Evolutionary conservation across 2,888 invertebrate genomes (phyloP).

Genomic region (Metalampra italica): DNA sequence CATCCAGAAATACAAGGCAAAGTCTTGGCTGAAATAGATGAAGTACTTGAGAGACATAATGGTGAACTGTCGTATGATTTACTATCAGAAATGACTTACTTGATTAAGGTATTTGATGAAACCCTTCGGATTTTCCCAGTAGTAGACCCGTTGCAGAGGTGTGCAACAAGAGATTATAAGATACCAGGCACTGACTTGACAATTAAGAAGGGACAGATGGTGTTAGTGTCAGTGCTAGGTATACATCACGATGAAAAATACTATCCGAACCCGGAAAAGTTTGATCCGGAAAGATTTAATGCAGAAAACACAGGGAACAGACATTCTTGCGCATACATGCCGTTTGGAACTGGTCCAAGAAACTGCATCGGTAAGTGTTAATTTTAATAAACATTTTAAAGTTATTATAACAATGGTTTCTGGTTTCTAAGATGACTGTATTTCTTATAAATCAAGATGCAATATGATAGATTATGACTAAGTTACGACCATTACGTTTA

Average conservation of each 20-base stretch:
- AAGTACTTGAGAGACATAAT: conserved; percentile 29
- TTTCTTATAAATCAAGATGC: no score
- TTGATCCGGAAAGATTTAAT: conserved; percentile 33
- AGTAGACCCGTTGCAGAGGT: conserved; percentile 42
- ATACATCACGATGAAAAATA: conserved; percentile 54
- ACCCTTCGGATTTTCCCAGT: conserved; percentile 63
- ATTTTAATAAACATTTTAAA: background rate
- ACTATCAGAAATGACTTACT: conserved; percentile 43
- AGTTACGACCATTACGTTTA: no score
- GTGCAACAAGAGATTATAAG: conserved; percentile 37
- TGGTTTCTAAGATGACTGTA: no score
- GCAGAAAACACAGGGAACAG: conserved; percentile 17
- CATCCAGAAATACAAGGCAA: conserved; percentile 44
- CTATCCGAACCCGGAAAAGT: conserved; percentile 32
- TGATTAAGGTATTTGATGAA: conserved; percentile 55
- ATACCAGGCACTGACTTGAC: conserved; percentile 38
- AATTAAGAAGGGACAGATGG: conserved; percentile 29
- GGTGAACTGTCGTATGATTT: conserved; percentile 42
- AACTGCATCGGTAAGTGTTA: conserved; percentile 19
- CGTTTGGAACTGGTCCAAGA: conserved; percentile 24
- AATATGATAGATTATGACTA: no score
- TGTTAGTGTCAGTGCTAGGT: conserved; percentile 34
- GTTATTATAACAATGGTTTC: background rate
- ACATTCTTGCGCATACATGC: conserved; percentile 17
- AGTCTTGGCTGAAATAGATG: conserved; percentile 41